Evolutionary conservation across 1,140 invertebrate genomes (phyloP), one percentile per base, ranked within the genome.

Genomic region (Bombus pyrosoma): DNA sequence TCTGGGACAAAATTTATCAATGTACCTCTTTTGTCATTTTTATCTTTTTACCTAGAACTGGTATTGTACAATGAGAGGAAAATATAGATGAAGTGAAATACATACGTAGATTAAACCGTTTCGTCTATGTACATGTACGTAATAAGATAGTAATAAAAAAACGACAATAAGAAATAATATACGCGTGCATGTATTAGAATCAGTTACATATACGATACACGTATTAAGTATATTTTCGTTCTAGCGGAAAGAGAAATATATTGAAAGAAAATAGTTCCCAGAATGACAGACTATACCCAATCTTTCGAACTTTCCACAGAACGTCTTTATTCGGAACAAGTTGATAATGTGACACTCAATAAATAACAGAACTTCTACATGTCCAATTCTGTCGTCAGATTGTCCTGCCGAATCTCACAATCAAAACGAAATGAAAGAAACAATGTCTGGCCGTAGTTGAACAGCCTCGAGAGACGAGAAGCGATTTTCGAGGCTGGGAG

Each of bases 281-380:
- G 91, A 92, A 94, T 89, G 91, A 90, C 90, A 91, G 81, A 91
- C 92, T 91, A 93, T 91, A 91, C 91, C 93, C 92, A 93, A 91
- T 93, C 88, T 90, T 87, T 93, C 91, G 91, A 94, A 83, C 91
- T 94, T 94, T 94, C 91, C 94, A 94, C 92, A 94, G 84, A 95
- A 94, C 90, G 89, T 91, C 91, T 95, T 93, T 93, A 92, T 94
- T 94, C 93, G 90, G 87, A 94, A 94, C 92, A 94, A 88, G 91
- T 94, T 93, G 92, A 92, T 93, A 93, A 93, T 95, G 92, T 94
- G 92, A 95, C 94, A 94, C 93, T 94, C 93, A 95, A 92, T 94
- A 94, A 94, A 92, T 95, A 95, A 95, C 92, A 94, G 92, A 94
- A 94, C 90, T 94, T 94, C 93, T 95, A 95, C 94, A 94, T 94